A percentile compares a stretch with the other conserved stretches of the same genome.
These are phyloP conservation scores for Cremastinae sp. DNA, from an alignment of 2,888 invertebrate species.

Conservation along the genomic window DNA sequence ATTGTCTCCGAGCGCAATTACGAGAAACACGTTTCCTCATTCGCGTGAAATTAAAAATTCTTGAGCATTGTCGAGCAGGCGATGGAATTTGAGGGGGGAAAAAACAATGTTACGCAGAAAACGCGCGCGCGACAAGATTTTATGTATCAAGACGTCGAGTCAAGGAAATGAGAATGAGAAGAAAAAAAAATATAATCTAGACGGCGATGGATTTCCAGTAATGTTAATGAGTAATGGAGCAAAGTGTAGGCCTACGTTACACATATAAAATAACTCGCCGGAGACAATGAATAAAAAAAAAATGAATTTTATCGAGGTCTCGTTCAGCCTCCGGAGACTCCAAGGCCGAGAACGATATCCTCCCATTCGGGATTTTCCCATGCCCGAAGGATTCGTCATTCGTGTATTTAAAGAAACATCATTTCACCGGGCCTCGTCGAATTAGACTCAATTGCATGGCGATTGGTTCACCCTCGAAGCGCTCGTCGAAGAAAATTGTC, in stretches of 20 bases:
- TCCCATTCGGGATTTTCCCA: not conserved
- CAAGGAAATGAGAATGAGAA: conserved; percentile 8
- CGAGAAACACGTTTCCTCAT: too few relatives aligned
- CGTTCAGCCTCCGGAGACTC: conserved; percentile 35
- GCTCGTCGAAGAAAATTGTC: too few relatives aligned
- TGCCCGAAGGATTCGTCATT: not conserved
- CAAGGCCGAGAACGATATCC: conserved; percentile 1
- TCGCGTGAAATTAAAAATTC: too few relatives aligned
- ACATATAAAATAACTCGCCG: too few relatives aligned
- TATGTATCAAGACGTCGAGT: not conserved
- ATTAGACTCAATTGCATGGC: too few relatives aligned
- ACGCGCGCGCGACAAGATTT: not conserved
- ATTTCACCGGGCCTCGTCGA: too few relatives aligned
- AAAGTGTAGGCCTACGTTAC: not conserved
- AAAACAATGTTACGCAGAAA: not conserved
- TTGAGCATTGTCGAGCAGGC: too few relatives aligned
- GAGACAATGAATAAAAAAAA: too few relatives aligned
- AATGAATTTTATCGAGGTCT: conserved; percentile 33
- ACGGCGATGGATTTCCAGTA: conserved; percentile 13
- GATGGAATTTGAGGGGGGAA: not conserved
- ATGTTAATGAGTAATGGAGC: conserved; percentile 47
- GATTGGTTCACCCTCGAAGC: too few relatives aligned
- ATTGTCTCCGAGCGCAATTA: too few relatives aligned
- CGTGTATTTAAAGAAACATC: not conserved
- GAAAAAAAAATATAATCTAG: not conserved